Base-by-base conservation (phyloP, 2,888 invertebrate genomes). In the Acleris emargana region DNA sequence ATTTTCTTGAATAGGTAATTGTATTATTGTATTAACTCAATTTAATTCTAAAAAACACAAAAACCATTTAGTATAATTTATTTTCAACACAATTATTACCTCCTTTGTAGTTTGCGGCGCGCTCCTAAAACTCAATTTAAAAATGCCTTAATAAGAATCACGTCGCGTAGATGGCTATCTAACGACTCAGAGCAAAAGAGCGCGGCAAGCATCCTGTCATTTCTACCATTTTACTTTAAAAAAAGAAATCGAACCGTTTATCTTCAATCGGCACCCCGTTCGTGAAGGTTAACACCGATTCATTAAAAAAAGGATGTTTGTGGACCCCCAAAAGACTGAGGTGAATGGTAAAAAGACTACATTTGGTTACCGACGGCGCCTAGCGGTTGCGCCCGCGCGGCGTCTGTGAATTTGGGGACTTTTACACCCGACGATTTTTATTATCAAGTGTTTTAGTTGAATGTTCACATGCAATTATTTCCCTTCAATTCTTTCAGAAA, bases 231-330 rank as follows among this genome's bases (percentile, higher is more conserved):
- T 82, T 79, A 76, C 78, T 71, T 71, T 68, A 75, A 79, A 79
- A 80, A 77, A 82, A 76, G 71, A 76, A 79, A 77, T 79, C 73
- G 72, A 77, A 78, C 73, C 78, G 83, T 88, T 91, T 91, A 92
- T 92, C 91, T 91, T 72, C 83, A 88, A 91, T 92, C 91, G 84
- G 88, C 91, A 91, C 91, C 91, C 90, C 85, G 89, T 91, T 89
- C 79, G 86, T 79, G 89, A 90, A 91, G 91, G 91, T 91, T 91
- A 91, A 91, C 91, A 91, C 91, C 86, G 91, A 90, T 91, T 89
- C 89, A 87, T 90, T 91, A 88, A 91, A 91, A 91, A 91, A 89
- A 78, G 78, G 38, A 38, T 38, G 82, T 80, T 79, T 78, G 82
- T 80, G 78, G 91, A 91, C 91, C 91, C 89, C 91, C 91, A 90